Percentiles rank a stretch among this genome's conserved stretches.
phyloP scores from a whole-genome alignment of 2,797 vertebrate genomes.

The Cetoscarus ocellatus region DNA sequence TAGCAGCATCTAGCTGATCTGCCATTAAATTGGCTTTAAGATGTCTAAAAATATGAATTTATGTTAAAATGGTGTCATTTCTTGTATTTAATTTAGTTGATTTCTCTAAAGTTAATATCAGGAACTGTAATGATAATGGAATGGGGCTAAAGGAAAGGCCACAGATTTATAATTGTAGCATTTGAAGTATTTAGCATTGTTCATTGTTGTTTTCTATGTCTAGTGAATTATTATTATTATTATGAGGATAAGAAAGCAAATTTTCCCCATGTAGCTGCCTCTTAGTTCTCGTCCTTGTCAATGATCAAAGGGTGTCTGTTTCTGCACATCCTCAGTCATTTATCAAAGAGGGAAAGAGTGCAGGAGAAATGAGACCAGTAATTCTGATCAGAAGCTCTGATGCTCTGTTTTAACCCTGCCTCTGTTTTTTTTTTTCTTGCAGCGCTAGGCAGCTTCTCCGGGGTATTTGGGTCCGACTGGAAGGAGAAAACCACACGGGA shows the following conservation, averaged over 20 bases:
- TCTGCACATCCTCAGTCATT: constrained; percentile 8
- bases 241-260: neutral
- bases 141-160: too few species aligned
- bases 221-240: neutral
- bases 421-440: constrained; percentile 66
- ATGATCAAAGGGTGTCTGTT: constrained; percentile 12
- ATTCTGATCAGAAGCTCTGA: neutral
- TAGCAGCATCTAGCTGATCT: too few species aligned
- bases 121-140: too few species aligned
- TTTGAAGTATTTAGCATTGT: too few species aligned
- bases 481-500: constrained; percentile 98
- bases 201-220: too few species aligned
- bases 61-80: too few species aligned
- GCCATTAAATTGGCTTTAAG: too few species aligned
- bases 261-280: neutral
- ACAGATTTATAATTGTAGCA: too few species aligned
- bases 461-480: constrained; percentile 98
- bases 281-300: constrained; percentile 5
- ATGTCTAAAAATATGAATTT: too few species aligned
- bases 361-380: neutral
- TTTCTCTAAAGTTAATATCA: too few species aligned
- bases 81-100: too few species aligned
- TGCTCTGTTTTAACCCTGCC: neutral
- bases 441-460: constrained; percentile 98
- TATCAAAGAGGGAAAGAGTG: constrained; percentile 1